Conservation (phyloP, 2,113 vertebrate species). For the Sialia sialis region DNA sequence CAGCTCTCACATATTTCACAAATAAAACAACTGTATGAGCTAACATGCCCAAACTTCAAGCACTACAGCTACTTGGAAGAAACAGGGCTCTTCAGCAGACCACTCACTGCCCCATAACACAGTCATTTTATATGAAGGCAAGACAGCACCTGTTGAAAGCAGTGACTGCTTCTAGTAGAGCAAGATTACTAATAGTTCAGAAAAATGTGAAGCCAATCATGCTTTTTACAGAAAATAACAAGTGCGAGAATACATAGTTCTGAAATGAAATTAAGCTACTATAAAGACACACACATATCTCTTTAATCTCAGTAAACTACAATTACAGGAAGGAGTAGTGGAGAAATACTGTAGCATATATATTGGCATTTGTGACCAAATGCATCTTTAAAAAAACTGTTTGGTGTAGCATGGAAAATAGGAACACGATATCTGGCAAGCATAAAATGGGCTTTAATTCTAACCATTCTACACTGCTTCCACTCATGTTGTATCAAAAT, state of each 20-base stretch:
- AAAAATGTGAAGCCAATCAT: neutral
- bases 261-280: neutral
- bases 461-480: neutral
- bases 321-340: neutral
- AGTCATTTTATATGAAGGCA: neutral
- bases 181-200: neutral
- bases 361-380: neutral
- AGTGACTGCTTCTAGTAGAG: neutral
- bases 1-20: constrained; percentile 57
- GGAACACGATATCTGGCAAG: neutral
- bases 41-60: neutral
- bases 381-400: neutral
- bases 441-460: constrained; percentile 10
- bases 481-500: neutral
- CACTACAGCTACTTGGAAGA: neutral
- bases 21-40: constrained; percentile 57
- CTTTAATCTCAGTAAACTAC: neutral
- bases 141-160: neutral
- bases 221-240: neutral
- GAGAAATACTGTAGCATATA: neutral
- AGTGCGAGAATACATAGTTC: neutral
- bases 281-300: neutral
- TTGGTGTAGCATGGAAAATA: constrained; percentile 1
- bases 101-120: neutral
- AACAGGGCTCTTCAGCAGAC: neutral